phyloP scores from a whole-genome alignment of 2,113 vertebrate genomes.

The Amazona vittata region DNA sequence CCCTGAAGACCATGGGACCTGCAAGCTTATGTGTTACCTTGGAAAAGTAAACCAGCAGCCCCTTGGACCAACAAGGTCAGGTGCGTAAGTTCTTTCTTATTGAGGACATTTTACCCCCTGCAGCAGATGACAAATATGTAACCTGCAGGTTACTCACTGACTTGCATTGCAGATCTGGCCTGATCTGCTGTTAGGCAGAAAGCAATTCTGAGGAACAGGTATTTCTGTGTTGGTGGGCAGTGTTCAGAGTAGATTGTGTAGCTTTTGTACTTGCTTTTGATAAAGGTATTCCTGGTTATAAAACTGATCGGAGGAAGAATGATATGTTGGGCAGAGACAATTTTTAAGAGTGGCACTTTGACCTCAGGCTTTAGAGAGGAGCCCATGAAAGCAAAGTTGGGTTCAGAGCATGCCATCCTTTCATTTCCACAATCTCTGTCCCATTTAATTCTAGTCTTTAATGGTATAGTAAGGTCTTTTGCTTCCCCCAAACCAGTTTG shows the following conservation, averaged over 20 bases:
- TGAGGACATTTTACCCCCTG: neutral
- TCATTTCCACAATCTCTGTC: neutral
- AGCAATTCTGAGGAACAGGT: neutral
- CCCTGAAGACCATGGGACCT: neutral
- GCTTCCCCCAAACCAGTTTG: neutral
- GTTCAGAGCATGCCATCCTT: neutral
- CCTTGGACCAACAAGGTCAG: neutral
- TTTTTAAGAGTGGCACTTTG: neutral
- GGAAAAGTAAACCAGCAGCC: neutral
- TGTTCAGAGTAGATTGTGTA: neutral
- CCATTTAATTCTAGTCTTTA: neutral
- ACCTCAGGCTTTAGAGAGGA: neutral
- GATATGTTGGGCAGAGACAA: neutral
- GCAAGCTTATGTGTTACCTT: neutral
- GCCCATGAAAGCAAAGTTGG: rapidly evolving
- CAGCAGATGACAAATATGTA: no score
- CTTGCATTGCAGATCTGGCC: neutral
- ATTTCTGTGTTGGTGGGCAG: neutral
- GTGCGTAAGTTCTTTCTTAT: neutral
- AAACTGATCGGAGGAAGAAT: neutral
- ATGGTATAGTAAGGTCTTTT: neutral
- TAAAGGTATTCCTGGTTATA: neutral
- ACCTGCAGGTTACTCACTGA: neutral
- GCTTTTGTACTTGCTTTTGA: neutral
- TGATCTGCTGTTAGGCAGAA: neutral